Evolutionary conservation across 2,888 invertebrate species (phyloP).

Genomic region (Amphipoea oculea): DNA sequence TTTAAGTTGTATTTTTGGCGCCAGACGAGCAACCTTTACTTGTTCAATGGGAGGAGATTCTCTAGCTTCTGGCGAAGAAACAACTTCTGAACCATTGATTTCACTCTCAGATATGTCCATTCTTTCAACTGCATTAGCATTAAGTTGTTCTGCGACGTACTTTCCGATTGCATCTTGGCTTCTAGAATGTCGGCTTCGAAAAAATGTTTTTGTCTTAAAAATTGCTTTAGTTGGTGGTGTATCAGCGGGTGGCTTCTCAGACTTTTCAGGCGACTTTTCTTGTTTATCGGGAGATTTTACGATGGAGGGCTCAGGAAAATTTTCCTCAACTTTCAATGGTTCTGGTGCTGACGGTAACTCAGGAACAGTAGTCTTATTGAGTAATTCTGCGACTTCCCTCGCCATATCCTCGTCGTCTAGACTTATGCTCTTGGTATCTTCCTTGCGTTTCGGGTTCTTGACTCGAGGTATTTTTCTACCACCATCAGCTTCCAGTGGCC

Average conservation of each 20-base stretch:
- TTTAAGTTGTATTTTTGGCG: slow-evolving; percentile 89
- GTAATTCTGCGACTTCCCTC: slow-evolving; percentile 91
- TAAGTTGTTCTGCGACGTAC: slow-evolving; percentile 88
- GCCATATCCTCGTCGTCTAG: slow-evolving; percentile 88
- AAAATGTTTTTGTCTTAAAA: slow-evolving; percentile 90
- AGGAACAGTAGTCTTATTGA: slow-evolving; percentile 91
- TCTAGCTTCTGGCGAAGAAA: slow-evolving; percentile 83
- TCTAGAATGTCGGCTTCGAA: slow-evolving; percentile 89
- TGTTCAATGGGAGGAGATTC: slow-evolving; percentile 87
- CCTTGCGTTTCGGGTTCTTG: slow-evolving; percentile 85
- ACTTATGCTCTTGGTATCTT: slow-evolving; percentile 83
- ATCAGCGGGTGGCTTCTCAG: slow-evolving; percentile 73
- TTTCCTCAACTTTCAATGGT: slow-evolving; percentile 89
- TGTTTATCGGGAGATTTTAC: slow-evolving; percentile 88
- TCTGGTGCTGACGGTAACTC: slow-evolving; percentile 90
- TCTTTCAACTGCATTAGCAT: slow-evolving; percentile 86
- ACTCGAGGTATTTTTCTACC: slow-evolving; percentile 93
- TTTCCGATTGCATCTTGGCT: slow-evolving; percentile 90
- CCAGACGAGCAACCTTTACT: slow-evolving; percentile 89
- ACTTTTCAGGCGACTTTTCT: slow-evolving; percentile 71
- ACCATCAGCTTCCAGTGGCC: slow-evolving; percentile 88
- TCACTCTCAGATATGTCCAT: slow-evolving; percentile 85
- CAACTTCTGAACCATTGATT: slow-evolving; percentile 83
- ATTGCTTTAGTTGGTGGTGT: slow-evolving; percentile 84
- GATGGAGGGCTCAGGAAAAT: slow-evolving; percentile 90